phyloP scores from a whole-genome alignment of 2,113 vertebrate genomes.

The Fulmarus glacialis region DNA sequence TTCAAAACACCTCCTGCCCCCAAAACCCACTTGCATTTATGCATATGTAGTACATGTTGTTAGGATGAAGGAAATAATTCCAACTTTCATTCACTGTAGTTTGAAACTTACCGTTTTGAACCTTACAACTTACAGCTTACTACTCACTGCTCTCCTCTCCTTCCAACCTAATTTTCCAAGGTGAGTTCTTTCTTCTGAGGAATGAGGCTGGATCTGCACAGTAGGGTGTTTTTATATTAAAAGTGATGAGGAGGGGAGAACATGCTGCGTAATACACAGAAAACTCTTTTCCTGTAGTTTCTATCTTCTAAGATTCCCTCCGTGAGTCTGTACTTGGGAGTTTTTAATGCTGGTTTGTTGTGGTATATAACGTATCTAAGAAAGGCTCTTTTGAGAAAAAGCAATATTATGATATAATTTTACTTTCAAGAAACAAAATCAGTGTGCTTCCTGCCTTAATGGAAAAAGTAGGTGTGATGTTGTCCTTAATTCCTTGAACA shows the following conservation, averaged over 20 bases:
- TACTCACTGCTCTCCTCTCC: background rate
- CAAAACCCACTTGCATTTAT: background rate
- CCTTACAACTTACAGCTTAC: background rate
- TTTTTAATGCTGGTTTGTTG: background rate
- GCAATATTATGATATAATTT: background rate
- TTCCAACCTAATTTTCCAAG: background rate
- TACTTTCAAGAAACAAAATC: background rate
- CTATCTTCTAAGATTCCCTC: background rate
- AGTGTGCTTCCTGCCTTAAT: background rate
- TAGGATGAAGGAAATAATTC: background rate
- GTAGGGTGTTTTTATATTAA: background rate
- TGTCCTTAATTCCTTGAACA: background rate
- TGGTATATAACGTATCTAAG: background rate
- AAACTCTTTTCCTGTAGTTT: background rate
- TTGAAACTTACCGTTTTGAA: background rate
- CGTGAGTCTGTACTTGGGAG: background rate
- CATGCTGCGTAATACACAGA: background rate
- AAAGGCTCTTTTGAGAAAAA: background rate
- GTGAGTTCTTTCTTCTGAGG: background rate
- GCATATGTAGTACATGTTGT: fast-evolving
- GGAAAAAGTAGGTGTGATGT: background rate
- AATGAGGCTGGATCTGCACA: background rate
- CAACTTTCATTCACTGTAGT: background rate
- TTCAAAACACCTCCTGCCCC: background rate
- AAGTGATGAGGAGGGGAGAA: background rate